Base-by-base conservation (phyloP, 2,888 invertebrate species). In the Ametastegia equiseti region DNA sequence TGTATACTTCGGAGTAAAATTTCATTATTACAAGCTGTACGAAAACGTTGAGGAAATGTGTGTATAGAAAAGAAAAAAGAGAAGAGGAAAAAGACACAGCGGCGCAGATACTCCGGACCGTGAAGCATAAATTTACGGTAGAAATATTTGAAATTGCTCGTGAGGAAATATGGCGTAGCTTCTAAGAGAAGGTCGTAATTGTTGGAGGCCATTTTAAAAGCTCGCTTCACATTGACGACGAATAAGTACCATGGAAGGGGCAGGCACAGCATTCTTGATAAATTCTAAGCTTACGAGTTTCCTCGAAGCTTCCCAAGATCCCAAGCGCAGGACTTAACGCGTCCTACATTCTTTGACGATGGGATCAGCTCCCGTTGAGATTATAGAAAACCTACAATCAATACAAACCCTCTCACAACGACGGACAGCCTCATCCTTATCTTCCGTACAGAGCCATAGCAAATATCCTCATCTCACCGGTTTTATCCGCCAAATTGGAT, bases 131-230 rank as follows among this genome's bases (percentile, higher is more conserved):
- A 75, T 75, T 75, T 36, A 50, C 30, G 75, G 50, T 45, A 36
- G 75, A 54, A 75, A 75, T 75, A 75, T 75, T 54, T 33, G 36
- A 75, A 75, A 54, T 75, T 54, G 9, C 75, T 75, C 54, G 36
- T 54, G 75, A 39, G 54, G 33, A 75, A 75, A 54, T 75, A 50
- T 75, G 75, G 50, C 54, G 75, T 36, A 54, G n/a, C 36, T 75
- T 13, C 54, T 75, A 36, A 54, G 54, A 75, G 50, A 54, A 54
- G 50, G 54, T 50, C 75, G 75, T 75, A 75, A 75, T 75, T 75
- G 75, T 54, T 45, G 75, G 54, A 33, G 50, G 75, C 50, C 75
- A 75, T 75, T 75, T 75, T 75, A 75, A 75, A 75, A 75, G 50
- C 54, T 54, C 75, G 75, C 75, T 54, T 19, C 75, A 75, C 50